Evolutionary conservation across 2,888 invertebrate species (phyloP), one percentile per base, ranked within the genome.

Genomic region (Panzeria rudis): DNA sequence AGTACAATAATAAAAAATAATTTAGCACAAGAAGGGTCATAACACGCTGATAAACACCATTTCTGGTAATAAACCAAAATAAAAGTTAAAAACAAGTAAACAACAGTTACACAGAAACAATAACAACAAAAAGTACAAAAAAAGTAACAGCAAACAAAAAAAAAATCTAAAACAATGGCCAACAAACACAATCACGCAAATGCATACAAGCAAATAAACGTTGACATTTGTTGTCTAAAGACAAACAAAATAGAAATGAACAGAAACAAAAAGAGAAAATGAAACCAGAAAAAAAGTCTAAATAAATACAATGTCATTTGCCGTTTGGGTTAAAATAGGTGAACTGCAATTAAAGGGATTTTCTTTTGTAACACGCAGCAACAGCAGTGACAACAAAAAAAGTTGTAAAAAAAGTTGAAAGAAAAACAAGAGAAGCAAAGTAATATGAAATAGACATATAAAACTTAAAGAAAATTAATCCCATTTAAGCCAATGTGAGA

Each of bases 1-100:
- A 44, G 7, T 47, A 29, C 13, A 52, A 29, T 29, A 75, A 68
- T 50, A 38, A 64, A 54, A 84, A 71, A 68, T 82, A 73, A 78
- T 85, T 78, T 75, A 62, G 71, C 61, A 78, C 69, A 78, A 85
- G 78, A 85, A 82, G 85, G 81, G 78, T 85, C 73, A 85, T 78
- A 78, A 75, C 44, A 73, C 75, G 69, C 78, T 81, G 78, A 78
- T 82, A 78, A 85, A 72, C 81, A 68, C 69, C 38, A 75, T 73
- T 75, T 75, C 64, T 73, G 25, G 47, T 66, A 41, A 76, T 61
- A 72, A 76, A 66, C 75, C 59, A 72, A 64, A 68, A 59, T 32
- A 59, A 72, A 75, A 38, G 38, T 50, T 59, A 41, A 61, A 62
- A 71, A 66, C 75, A 66, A 47, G 8, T 17, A 32, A 68, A 56